A percentile compares a stretch with the other conserved stretches of the same genome.
These are phyloP conservation scores for Danio jaintianensis DNA, from an alignment of 2,797 vertebrate genomes.

Conservation along the genomic window DNA sequence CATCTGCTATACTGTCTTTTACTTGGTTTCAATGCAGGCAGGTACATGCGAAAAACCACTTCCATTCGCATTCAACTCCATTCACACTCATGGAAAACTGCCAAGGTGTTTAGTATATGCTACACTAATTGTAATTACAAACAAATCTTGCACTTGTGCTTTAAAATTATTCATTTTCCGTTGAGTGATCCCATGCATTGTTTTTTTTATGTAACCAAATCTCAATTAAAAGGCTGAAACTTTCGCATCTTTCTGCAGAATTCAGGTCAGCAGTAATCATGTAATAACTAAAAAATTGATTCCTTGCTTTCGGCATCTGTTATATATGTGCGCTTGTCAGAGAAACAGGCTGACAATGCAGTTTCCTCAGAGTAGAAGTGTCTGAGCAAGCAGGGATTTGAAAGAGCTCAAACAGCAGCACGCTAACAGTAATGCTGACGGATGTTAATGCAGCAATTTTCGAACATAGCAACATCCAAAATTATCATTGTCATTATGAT, in stretches of 20 bases:
- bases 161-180: background rate
- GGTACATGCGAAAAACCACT: constrained; percentile 52
- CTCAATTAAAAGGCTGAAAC: background rate
- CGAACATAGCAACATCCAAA: background rate
- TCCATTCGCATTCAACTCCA: constrained; percentile 32
- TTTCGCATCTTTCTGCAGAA: background rate
- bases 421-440: constrained; percentile 1
- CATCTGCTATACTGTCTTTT: constrained; percentile 32
- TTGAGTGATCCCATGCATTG: constrained; percentile 1
- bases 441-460: constrained; percentile 2
- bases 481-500: background rate
- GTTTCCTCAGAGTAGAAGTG: constrained; percentile 15
- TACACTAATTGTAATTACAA: background rate
- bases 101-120: background rate
- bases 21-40: constrained; percentile 41
- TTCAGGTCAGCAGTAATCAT: constrained; percentile 1
- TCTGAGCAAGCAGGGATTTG: constrained; percentile 26
- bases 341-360: constrained; percentile 30
- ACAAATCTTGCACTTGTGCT: background rate
- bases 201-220: background rate
- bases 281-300: background rate
- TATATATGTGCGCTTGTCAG: constrained; percentile 22
- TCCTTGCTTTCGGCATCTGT: constrained; percentile 17
- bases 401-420: background rate
- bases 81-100: constrained; percentile 15